A percentile compares a stretch with the other conserved stretches of the same genome.
Conservation (phyloP, 1,140 invertebrate genomes). For the Lepidurus arcticus region DNA sequence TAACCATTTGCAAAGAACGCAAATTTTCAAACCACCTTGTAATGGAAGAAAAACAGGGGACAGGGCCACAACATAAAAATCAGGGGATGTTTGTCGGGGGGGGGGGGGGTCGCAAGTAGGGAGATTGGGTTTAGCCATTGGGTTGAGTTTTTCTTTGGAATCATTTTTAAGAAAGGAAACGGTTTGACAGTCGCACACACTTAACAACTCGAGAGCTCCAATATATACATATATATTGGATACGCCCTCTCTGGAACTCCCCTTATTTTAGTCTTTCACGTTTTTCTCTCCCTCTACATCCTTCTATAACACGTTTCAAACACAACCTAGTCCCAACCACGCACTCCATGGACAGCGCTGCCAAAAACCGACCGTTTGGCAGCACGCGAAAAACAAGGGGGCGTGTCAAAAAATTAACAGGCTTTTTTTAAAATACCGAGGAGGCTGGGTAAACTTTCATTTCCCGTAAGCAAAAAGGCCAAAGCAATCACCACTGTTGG, state of each 20-base stretch:
- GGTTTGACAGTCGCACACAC: constrained; percentile 9
- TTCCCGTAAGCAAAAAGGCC: constrained; percentile 17
- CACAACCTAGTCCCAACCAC: not conserved
- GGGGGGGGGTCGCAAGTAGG: not conserved
- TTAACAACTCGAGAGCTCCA: not conserved
- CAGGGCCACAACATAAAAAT: constrained; percentile 15
- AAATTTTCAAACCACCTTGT: constrained; percentile 22
- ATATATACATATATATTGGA: not conserved
- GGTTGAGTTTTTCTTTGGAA: constrained; percentile 17
- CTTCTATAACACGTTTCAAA: not conserved
- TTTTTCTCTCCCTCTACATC: not conserved
- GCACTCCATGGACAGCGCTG: not conserved
- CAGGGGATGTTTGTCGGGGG: constrained; percentile 1
- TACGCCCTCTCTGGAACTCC: not conserved
- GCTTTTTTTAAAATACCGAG: not conserved
- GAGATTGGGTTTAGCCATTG: constrained; percentile 9
- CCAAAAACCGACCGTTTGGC: not conserved
- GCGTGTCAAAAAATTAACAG: not conserved
- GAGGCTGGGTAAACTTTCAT: constrained; percentile 17
- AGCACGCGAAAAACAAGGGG: not conserved
- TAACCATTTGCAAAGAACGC: constrained; percentile 21
- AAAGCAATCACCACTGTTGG: constrained; percentile 18
- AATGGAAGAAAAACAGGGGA: not conserved
- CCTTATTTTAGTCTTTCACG: not conserved
- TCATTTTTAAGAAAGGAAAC: constrained; percentile 9